These are phyloP conservation scores for Hemibagrus wyckioides DNA, from an alignment of 2,113 vertebrate genomes.

Conservation along the genomic window DNA sequence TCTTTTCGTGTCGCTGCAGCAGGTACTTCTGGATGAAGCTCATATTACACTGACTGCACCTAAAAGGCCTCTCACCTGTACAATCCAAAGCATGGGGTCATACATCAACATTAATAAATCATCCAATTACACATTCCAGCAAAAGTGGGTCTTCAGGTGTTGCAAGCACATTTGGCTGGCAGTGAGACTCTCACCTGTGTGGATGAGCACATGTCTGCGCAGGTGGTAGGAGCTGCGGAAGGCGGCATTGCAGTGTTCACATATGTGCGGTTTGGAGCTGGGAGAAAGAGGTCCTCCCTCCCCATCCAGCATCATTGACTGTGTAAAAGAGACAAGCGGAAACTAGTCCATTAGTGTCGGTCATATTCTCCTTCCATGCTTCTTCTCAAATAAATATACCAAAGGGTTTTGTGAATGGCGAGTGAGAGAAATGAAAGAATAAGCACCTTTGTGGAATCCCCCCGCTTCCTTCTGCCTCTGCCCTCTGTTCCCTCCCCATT, in stretches of 20 bases:
- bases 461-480: conserved; percentile 91
- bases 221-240: conserved; percentile 98
- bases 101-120: neutral
- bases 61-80: conserved; percentile 94
- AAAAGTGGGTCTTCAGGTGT: no score
- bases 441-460: conserved; percentile 74
- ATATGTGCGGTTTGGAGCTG: conserved; percentile 96
- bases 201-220: conserved; percentile 96
- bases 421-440: neutral
- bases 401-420: neutral
- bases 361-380: neutral
- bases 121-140: neutral
- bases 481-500: conserved; percentile 92
- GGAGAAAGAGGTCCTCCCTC: conserved; percentile 86
- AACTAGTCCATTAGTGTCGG: neutral
- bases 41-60: conserved; percentile 99
- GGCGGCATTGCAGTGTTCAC: conserved; percentile 95
- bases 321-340: neutral
- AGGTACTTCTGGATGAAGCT: conserved; percentile 99
- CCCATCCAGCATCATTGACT: conserved; percentile 76
- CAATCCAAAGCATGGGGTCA: conserved; percentile 56
- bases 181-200: conserved; percentile 82
- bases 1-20: conserved; percentile 95
- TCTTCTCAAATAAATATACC: neutral
- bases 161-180: neutral